Conservation (phyloP, 1,140 invertebrate species). For the Drosophila novamexicana region DNA sequence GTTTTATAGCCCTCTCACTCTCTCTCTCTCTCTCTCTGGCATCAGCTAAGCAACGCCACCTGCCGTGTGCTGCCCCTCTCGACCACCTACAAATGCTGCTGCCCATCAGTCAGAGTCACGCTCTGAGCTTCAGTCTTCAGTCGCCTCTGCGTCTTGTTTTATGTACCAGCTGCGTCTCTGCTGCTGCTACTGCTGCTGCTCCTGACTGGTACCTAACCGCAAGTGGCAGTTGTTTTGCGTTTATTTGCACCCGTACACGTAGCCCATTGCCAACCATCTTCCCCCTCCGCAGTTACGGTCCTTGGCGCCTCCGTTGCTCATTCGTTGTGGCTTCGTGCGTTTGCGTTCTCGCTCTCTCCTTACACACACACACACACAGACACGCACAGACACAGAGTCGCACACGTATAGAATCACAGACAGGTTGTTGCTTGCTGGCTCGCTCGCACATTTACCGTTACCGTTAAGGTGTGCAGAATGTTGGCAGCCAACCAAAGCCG, state of each 20-base stretch:
- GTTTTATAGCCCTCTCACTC: slow-evolving; percentile 40
- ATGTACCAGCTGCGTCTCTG: slow-evolving; percentile 26
- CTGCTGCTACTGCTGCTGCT: slow-evolving; percentile 24
- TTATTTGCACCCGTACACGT: slow-evolving; percentile 42
- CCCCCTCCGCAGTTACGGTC: not conserved
- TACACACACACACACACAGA: slow-evolving; percentile 18
- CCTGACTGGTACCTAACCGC: slow-evolving; percentile 56
- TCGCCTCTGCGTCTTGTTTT: slow-evolving; percentile 25
- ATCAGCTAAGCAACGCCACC: slow-evolving; percentile 37
- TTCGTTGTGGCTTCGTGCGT: slow-evolving; percentile 77
- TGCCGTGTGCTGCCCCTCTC: slow-evolving; percentile 39
- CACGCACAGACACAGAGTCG: slow-evolving; percentile 9
- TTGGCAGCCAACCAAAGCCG: slow-evolving; percentile 84
- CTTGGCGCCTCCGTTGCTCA: slow-evolving; percentile 60
- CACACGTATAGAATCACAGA: slow-evolving; percentile 50
- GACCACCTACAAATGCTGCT: slow-evolving; percentile 4
- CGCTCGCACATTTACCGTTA: slow-evolving; percentile 58
- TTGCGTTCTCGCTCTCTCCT: slow-evolving; percentile 70
- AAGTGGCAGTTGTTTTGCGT: slow-evolving; percentile 73
- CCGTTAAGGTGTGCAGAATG: slow-evolving; percentile 80
- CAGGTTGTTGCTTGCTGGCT: slow-evolving; percentile 73
- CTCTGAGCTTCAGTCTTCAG: slow-evolving; percentile 21
- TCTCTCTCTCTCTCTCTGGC: slow-evolving; percentile 54
- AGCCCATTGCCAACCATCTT: not conserved
- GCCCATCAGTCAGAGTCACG: slow-evolving; percentile 42